Evolutionary conservation across 2,888 invertebrate species (phyloP), one percentile per base, ranked within the genome.

Genomic region (Acronicta leporina): DNA sequence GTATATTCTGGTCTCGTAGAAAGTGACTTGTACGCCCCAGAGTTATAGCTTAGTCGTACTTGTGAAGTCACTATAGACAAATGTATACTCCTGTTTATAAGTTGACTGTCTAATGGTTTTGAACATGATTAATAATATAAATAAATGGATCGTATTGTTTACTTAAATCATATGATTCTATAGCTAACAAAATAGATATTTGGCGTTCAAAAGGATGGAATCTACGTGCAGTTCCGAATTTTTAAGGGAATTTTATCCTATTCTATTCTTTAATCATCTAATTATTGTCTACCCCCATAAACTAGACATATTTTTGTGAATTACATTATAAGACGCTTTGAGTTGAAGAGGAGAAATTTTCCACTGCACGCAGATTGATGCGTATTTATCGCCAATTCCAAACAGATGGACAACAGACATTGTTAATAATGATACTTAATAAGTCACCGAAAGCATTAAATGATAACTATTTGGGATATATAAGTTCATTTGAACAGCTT

Each of bases 101-200:
- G 61, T 57, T 70, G 48, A 56, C 49, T 72, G 71, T 68, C 62
- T 41, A 51, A 30, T 48, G 64, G 48, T 68, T 56, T 33, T 63
- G 33, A 45, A 55, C 57, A 74, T 63, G 35, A 58, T 69, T n/a
- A 42, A 54, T 69, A 53, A 33, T 33, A 33, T 73, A 61, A 61
- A 55, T 66, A 68, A 53, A 69, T 60, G 52, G 51, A 72, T 68
- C 73, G 56, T 51, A 62, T 69, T 58, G 50, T 68, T 68, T 68
- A 68, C 54, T 60, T 68, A 70, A 63, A 74, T 58, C 73, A 69
- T 73, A 69, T 73, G 57, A 45, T 68, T 55, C 73, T 68, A 73
- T 68, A 72, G 73, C 9, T 72, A 61, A 67, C 55, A 43, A 55
- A 71, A 56, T 67, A 65, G 50, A 30, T 42, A 67, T 55, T 63